Base-by-base conservation (phyloP, 53 echinoderm and acorn worm species). In the Echinarachnius parma region DNA sequence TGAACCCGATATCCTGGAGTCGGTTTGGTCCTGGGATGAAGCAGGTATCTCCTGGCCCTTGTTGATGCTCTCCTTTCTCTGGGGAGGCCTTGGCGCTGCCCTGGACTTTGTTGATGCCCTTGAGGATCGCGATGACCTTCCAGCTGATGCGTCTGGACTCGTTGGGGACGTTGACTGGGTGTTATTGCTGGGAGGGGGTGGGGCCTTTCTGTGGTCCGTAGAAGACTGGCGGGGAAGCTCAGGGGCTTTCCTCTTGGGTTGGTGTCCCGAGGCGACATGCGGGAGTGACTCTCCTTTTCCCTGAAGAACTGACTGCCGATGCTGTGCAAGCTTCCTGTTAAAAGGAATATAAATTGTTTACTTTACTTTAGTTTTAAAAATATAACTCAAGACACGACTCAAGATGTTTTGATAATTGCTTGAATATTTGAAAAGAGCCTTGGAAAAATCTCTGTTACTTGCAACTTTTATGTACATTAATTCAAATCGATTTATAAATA, bases 311-410 rank as follows among this genome's bases (percentile, higher is more conserved):
- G 67, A 57, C 34, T 87, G 81, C 33, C 95, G 78, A 59, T 95
- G 95, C 81, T 95, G 84, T 9, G 90, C 59, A 46, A 95, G 84
- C 60, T 95, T 95, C 62, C 95, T 95, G 59, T 31, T 9, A 39
- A 39, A 39, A 13, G 13, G 13, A 9, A 39, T 26, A 36, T 55
- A 28, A 20, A 28, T 39, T 13, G 13, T 9, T 39, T 39, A 39
- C 39, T 9, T 7, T 7, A 39, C 39, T 7, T 9, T 39, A 13
- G 39, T 7, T 39, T 39, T 39, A 39, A 39, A 13, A 39, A 39
- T 39, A 13, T 39, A 39, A 39, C 7, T 39, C 39, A n/a, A n/a
- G n/a, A n/a, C n/a, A n/a, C n/a, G n/a, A n/a, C n/a, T n/a, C n/a
- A n/a, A n/a, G n/a, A n/a, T n/a, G n/a, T n/a, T n/a, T n/a, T n/a